Evolutionary conservation across 2,888 invertebrate species (phyloP).

Genomic region (Drepana falcataria): DNA sequence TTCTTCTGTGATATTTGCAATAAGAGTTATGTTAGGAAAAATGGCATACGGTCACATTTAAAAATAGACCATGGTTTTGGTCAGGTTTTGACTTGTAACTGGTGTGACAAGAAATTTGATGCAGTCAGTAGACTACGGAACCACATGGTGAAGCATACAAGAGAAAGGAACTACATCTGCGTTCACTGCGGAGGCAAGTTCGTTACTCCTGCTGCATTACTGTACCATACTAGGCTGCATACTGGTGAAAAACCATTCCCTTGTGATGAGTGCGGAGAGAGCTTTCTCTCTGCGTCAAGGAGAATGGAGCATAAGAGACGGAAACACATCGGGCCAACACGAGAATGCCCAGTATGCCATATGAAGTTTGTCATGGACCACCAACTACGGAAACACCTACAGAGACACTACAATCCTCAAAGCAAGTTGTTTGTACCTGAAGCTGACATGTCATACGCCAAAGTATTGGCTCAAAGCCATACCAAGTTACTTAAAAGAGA

Average conservation of each 20-base stretch:
- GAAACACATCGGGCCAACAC: constrained; percentile 54
- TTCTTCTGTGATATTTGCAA: constrained; percentile 60
- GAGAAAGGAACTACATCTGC: constrained; percentile 55
- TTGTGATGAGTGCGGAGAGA: constrained; percentile 58
- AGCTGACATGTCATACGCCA: constrained; percentile 1
- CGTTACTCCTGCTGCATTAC: constrained; percentile 53
- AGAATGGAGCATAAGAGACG: constrained; percentile 54
- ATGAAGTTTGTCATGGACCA: constrained; percentile 46
- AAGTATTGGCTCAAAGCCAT: background rate
- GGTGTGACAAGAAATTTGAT: constrained; percentile 61
- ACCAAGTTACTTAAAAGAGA: background rate
- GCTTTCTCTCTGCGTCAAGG: constrained; percentile 57
- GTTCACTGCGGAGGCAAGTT: constrained; percentile 54
- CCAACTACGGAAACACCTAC: constrained; percentile 46
- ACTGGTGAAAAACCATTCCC: constrained; percentile 61
- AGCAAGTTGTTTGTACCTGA: constrained; percentile 52
- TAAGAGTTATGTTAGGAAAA: constrained; percentile 51
- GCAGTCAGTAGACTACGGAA: constrained; percentile 50
- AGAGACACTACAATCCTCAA: constrained; percentile 53
- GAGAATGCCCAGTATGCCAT: constrained; percentile 51
- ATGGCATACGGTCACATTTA: constrained; percentile 48
- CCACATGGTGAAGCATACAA: constrained; percentile 63
- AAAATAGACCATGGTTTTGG: constrained; percentile 57
- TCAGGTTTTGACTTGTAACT: constrained; percentile 43
- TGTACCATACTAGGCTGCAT: constrained; percentile 57